These are phyloP conservation scores for Perognathus longimembris DNA, from an alignment of 2,113 vertebrate species.

Conservation along the genomic window DNA sequence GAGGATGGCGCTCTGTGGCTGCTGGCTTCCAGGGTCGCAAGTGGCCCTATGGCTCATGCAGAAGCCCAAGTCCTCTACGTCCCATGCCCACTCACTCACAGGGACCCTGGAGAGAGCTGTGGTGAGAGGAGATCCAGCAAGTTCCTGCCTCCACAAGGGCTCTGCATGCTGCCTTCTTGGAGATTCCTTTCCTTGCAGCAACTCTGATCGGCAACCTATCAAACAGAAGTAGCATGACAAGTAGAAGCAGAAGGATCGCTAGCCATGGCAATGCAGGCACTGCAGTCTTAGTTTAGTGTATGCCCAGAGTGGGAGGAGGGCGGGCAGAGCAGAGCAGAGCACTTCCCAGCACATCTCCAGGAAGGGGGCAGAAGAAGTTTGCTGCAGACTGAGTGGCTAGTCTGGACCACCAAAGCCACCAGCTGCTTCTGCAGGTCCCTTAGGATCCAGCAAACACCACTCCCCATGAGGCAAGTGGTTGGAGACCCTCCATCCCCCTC, in stretches of 20 bases:
- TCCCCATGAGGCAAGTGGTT: background rate
- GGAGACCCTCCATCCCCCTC: background rate
- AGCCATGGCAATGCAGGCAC: background rate
- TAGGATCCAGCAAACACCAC: background rate
- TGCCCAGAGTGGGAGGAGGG: background rate
- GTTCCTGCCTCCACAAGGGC: constrained; percentile 48
- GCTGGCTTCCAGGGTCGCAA: no score
- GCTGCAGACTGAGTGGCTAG: background rate
- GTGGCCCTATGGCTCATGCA: no score
- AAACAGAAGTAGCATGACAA: constrained; percentile 18
- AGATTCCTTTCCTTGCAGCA: constrained; percentile 55
- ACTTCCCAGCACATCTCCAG: background rate
- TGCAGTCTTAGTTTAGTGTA: background rate
- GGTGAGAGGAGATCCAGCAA: constrained; percentile 38
- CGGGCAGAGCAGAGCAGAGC: background rate
- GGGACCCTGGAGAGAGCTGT: constrained; percentile 51
- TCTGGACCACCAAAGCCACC: background rate
- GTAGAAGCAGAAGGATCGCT: background rate
- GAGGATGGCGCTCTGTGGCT: background rate
- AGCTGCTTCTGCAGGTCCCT: background rate
- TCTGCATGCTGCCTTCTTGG: background rate
- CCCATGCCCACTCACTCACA: constrained; percentile 77
- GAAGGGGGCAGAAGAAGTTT: background rate
- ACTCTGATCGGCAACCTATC: constrained; percentile 74
- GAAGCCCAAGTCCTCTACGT: accelerated